Evolutionary conservation across 1,140 invertebrate species (phyloP), one percentile per base, ranked within the genome.

Genomic region (Orussus abietinus): DNA sequence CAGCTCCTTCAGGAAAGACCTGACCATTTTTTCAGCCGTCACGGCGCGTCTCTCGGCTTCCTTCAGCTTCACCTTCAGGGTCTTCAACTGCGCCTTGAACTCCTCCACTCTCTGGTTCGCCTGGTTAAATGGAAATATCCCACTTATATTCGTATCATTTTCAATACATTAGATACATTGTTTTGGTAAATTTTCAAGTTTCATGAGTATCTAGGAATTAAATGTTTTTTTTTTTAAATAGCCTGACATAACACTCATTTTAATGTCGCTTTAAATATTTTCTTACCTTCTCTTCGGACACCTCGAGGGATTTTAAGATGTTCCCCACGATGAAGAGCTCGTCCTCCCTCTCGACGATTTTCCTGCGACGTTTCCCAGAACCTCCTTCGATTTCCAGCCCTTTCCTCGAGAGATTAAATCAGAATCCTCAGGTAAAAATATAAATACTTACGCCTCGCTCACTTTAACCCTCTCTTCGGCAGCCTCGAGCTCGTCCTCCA

Each of bases 241-340:
- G 5, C n/a, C n/a, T n/a, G n/a, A n/a, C n/a, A n/a, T n/a, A n/a
- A n/a, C n/a, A n/a, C n/a, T n/a, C n/a, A n/a, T n/a, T n/a, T n/a
- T n/a, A n/a, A n/a, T n/a, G n/a, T n/a, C n/a, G n/a, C n/a, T 11
- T 15, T 15, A 10, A 3, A 7, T n/a, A 26, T 15, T 11, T 5
- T 28, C 9, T 75, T 85, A 98, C 96, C 91, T 99, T 98, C 76
- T 98, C 93, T 77, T 98, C 94, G 58, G 92, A 95, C 59, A 98
- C 94, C 80, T 98, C 94, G 59, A 98, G 85, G 59, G 96, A 98
- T 77, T 98, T 98, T 75, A 98, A 80, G 83, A 98, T 98, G 84
- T 98, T 98, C 68, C 94, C 95, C 68, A 98, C 94, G 61, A 98
- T 92, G 67, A 93, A 89, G 60, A 98, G 83, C 76, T 98, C 94